Conservation (phyloP, 2,888 invertebrate genomes). For the Oxytorus armatus region DNA sequence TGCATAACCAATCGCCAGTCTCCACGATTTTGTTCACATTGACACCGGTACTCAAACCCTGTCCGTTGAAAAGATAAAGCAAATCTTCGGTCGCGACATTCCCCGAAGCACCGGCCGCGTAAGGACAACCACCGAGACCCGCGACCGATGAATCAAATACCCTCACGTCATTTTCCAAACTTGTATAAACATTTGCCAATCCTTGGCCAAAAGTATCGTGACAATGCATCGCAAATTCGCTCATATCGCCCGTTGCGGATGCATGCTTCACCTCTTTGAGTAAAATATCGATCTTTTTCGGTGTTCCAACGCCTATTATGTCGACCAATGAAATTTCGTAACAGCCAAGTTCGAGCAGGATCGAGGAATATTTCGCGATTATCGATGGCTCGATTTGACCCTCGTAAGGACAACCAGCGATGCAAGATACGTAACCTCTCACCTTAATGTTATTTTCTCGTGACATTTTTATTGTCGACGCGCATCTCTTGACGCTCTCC, state of each 20-base stretch:
- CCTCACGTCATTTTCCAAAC: conserved; percentile 93
- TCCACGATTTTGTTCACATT: conserved; percentile 92
- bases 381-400: conserved; percentile 91
- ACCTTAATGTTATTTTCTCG: conserved; percentile 90
- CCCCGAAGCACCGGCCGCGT: conserved; percentile 98
- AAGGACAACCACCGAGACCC: conserved; percentile 99
- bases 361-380: conserved; percentile 92
- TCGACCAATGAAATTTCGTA: conserved; percentile 99
- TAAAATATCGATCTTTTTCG: conserved; percentile 91
- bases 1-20: conserved; percentile 94
- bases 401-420: conserved; percentile 98
- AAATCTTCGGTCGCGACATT: conserved; percentile 99
- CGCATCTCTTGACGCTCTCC: conserved; percentile 92
- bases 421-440: conserved; percentile 97
- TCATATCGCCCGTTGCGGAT: conserved; percentile 70
- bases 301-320: conserved; percentile 98
- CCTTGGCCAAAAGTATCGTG: conserved; percentile 99
- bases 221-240: conserved; percentile 94
- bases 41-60: conserved; percentile 94
- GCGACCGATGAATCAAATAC: conserved; percentile 97
- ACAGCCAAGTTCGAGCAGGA: conserved; percentile 93
- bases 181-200: conserved; percentile 95
- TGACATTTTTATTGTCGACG: conserved; percentile 90
- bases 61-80: conserved; percentile 96
- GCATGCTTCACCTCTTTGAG: conserved; percentile 89